Base-by-base conservation (phyloP, 2,888 invertebrate species). In the Cerastis leucographa region DNA sequence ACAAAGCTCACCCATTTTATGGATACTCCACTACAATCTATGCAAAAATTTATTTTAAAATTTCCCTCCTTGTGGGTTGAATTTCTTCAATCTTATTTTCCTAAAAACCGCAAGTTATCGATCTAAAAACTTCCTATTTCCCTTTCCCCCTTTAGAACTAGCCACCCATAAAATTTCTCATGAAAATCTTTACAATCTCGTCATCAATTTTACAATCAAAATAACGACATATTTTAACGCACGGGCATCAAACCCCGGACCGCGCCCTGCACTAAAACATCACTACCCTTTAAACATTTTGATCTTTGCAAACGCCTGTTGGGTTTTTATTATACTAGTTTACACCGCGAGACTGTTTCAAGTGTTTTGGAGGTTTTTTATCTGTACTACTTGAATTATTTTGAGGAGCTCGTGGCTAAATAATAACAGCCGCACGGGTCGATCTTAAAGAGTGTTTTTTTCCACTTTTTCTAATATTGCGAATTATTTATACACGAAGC, bases 141-240 rank as follows among this genome's bases (percentile, higher is more conserved):
- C 66, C 79, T 67, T 65, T 74, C 67, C 76, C 81, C 67, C 56
- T 70, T 80, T 70, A 81, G 72, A 88, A 87, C 88, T 87, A 87
- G 88, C 77, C 81, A 66, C 49, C 76, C 77, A 89, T 89, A 88
- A 88, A 87, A 84, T 77, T 82, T 59, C 80, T 82, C 89, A 86
- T 89, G 86, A 87, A 87, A 88, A 82, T 87, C 83, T 88, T 88
- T 88, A 88, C 85, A 86, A 85, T 89, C 85, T 70, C 82, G 85
- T 82, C 88, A 87, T 88, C 88, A 88, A 88, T 88, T 88, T 88
- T 87, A 88, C 88, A 87, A 88, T 87, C 87, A 87, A 87, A 87
- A 86, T 88, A 88, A 88, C 88, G 89, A 88, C 83, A 88, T 88
- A 87, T 88, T 88, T 88, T 88, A 87, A 88, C 83, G 75, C 81